Conservation (phyloP, 2,888 invertebrate genomes). For the Neoascia interrupta region DNA sequence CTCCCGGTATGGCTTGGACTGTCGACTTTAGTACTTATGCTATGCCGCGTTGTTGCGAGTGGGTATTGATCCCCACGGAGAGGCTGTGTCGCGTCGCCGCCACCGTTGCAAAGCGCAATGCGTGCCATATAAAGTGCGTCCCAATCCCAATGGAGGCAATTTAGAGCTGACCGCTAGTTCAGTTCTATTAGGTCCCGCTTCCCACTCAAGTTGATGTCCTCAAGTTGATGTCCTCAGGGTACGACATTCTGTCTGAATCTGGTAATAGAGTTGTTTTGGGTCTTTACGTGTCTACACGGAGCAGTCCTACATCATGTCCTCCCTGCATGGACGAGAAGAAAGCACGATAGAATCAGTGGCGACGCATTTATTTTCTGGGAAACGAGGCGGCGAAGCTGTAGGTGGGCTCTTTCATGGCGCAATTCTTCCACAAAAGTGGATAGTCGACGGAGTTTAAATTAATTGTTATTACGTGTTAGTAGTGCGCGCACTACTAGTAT, state of each 20-base stretch:
- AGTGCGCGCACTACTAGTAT: constrained; percentile 15
- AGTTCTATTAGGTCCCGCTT: constrained; percentile 12
- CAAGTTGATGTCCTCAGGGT: constrained; percentile 26
- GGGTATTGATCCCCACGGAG: constrained; percentile 58
- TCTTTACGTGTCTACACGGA: neutral
- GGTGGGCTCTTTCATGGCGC: constrained; percentile 35
- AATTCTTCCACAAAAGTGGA: constrained; percentile 30
- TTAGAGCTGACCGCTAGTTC: no score
- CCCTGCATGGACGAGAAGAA: constrained; percentile 14
- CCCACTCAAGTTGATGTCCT: no score
- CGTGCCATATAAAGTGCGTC: constrained; percentile 36
- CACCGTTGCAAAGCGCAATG: constrained; percentile 5
- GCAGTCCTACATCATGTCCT: constrained; percentile 17
- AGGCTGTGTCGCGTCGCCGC: neutral
- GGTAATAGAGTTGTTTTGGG: constrained; percentile 58
- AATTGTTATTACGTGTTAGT: constrained; percentile 56
- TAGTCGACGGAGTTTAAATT: constrained; percentile 31
- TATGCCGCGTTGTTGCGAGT: no score
- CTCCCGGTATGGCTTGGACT: constrained; percentile 40
- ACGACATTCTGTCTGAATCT: constrained; percentile 9
- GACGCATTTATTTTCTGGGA: neutral
- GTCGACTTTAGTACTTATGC: no score
- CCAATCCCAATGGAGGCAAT: constrained; percentile 57
- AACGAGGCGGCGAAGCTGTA: constrained; percentile 31
- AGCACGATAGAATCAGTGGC: no score